Evolutionary conservation across 2,113 vertebrate genomes (phyloP).

Genomic region (Proterorhinus semilunaris): DNA sequence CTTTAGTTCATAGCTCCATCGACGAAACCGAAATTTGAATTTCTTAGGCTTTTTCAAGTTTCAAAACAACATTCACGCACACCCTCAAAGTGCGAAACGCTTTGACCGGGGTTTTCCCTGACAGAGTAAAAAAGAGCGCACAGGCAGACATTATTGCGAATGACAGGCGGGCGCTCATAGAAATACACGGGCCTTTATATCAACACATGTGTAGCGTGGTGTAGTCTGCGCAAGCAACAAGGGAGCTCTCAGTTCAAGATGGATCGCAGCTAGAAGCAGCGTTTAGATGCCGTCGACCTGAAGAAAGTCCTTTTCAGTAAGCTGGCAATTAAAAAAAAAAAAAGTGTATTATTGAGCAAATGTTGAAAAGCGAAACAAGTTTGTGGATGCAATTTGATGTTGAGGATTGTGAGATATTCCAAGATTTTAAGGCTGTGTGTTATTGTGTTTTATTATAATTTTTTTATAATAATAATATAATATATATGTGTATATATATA

Average conservation of each 20-base stretch:
- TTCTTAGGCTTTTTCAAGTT: not conserved
- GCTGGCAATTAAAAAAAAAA: not conserved
- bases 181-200: slow-evolving; percentile 6
- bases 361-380: slow-evolving; percentile 8
- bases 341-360: not conserved
- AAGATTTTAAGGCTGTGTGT: not conserved
- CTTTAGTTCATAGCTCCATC: not conserved
- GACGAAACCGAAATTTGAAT: not conserved
- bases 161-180: not conserved
- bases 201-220: slow-evolving; percentile 12
- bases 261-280: slow-evolving; percentile 18
- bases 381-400: slow-evolving; percentile 25
- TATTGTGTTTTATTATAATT: too few species aligned
- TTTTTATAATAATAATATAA: too few species aligned
- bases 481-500: too few species aligned
- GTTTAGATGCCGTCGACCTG: slow-evolving; percentile 10
- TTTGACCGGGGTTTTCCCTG: slow-evolving; percentile 8
- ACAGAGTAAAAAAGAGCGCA: not conserved
- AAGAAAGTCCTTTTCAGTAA: not conserved
- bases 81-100: slow-evolving; percentile 1
- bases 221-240: slow-evolving; percentile 32
- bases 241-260: slow-evolving; percentile 21
- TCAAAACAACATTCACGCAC: not conserved
- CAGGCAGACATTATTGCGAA: not conserved
- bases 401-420: not conserved